Base-by-base conservation (phyloP, 1,140 invertebrate species). In the Babylonia areolata region DNA sequence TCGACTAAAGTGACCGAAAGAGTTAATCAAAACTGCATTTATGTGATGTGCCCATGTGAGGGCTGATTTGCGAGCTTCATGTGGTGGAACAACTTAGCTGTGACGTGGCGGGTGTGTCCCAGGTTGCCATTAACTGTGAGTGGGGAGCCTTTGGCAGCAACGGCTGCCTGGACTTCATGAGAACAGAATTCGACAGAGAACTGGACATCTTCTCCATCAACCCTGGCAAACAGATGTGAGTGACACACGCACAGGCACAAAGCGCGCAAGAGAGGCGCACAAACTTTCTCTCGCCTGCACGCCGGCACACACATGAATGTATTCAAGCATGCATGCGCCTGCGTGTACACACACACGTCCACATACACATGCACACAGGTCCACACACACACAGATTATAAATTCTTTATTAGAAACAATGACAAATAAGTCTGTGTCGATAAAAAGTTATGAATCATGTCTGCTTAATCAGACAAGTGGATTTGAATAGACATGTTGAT, bases 91-190 rank as follows among this genome's bases (percentile, higher is more conserved):
- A n/a, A n/a, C n/a, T n/a, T n/a, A n/a, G n/a, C n/a, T 51, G 0
- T 2, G 17, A 51, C 46, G 2, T 51, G 46, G 9, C 17, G n/a
- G n/a, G 46, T 87, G 79, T 85, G 35, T 79, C 93, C 90, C 87
- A 97, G 96, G 97, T 99, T 84, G 95, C 99, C 51, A 96, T 99
- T 73, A 99, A 99, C 93, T 98, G 97, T 0, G 99, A 99, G 95
- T 99, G 98, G 98, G 99, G 99, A 35, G 98, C 98, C 2, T 99
- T 99, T 94, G 99, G 99, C 0, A 98, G 99, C 92, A 96, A 97
- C 88, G 97, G 97, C 2, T 95, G 96, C 46, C 93, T 99, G 64
- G 97, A 99, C 90, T 98, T 98, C 90, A 95, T 99, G 5, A 94
- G 96, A 39, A 99, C 98, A 1, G 96, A 98, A 91, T 99, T 97